Conservation (phyloP, 2,888 invertebrate genomes). For the Allophyes oxyacanthae region DNA sequence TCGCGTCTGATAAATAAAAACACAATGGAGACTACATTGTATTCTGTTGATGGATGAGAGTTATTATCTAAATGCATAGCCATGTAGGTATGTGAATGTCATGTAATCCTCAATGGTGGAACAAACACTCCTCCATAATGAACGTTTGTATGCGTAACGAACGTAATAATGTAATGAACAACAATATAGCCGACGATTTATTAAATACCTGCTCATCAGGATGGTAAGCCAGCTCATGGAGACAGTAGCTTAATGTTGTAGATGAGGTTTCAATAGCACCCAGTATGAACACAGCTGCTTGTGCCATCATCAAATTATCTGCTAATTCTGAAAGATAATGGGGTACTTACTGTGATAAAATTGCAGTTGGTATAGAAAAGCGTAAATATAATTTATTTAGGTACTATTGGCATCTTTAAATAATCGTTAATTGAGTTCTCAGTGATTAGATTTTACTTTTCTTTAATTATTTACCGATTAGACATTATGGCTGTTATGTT, state of each 20-base stretch:
- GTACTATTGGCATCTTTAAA: too few relatives aligned
- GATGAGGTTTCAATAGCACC: conserved; percentile 80
- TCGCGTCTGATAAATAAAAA: not conserved
- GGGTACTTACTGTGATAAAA: conserved; percentile 3
- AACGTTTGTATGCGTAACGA: not conserved
- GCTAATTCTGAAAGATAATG: conserved; percentile 66
- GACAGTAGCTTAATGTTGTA: conserved; percentile 65
- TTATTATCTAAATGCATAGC: conserved; percentile 11
- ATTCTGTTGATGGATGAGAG: not conserved
- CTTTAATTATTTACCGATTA: too few relatives aligned
- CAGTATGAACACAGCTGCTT: conserved; percentile 77
- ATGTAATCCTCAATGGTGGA: too few relatives aligned
- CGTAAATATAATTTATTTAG: too few relatives aligned
- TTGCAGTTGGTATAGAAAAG: not conserved
- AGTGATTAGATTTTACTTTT: too few relatives aligned
- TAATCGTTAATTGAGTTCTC: too few relatives aligned
- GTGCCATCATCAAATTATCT: conserved; percentile 79
- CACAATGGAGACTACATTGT: not conserved
- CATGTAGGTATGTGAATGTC: conserved; percentile 3
- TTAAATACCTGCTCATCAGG: conserved; percentile 72
- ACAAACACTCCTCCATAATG: conserved; percentile 2
- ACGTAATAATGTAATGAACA: too few relatives aligned
- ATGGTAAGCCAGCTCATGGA: conserved; percentile 77
- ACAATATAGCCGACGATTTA: conserved; percentile 2
- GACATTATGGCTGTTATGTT: too few relatives aligned